Base-by-base conservation (phyloP, 2,113 vertebrate genomes). In the Aramus guarauna region DNA sequence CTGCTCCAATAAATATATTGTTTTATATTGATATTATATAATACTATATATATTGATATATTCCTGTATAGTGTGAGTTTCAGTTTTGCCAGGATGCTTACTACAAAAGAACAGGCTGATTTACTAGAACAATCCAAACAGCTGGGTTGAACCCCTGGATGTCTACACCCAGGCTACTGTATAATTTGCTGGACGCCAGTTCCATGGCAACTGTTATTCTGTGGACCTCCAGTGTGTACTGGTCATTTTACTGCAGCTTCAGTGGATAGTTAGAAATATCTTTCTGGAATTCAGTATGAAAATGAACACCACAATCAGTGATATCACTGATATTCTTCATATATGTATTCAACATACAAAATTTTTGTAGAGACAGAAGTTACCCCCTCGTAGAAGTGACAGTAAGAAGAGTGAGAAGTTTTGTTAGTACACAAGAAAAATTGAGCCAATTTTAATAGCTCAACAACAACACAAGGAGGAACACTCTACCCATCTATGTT, bases 381-480 rank as follows among this genome's bases (percentile, higher is more conserved):
- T 53, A 24, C 8, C 10, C 84, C 36, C 24, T 69, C 41, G 32
- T 19, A 69, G 55, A 45, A 77, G 27, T 50, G 60, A 63, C 43
- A 72, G 19, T 29, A 56, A 67, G 52, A 75, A 52, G 71, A 87
- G 6, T 29, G 32, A 45, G 19, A 88, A 50, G 29, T 63, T 91
- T 71, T 64, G 20, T 50, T 67, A 3, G 1, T 20, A 36, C 9
- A 6, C 20, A 59, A 50, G 82, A n/a, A 55, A 62, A 1, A 1
- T 16, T 26, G 47, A 81, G 19, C 8, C 74, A 52, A 29, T 55
- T 94, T 85, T 85, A 85, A 37, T 39, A 92, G 53, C 39, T 90
- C 34, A 52, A 1, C 43, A 75, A 2, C 69, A 75, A 0, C 71
- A 75, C 0, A 0, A 72, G 52, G n/a, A 67, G 12, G 47, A 45